Evolutionary conservation across 2,113 vertebrate species (phyloP), one percentile per base, ranked within the genome.

Genomic region (Eudyptes chrysolophus): DNA sequence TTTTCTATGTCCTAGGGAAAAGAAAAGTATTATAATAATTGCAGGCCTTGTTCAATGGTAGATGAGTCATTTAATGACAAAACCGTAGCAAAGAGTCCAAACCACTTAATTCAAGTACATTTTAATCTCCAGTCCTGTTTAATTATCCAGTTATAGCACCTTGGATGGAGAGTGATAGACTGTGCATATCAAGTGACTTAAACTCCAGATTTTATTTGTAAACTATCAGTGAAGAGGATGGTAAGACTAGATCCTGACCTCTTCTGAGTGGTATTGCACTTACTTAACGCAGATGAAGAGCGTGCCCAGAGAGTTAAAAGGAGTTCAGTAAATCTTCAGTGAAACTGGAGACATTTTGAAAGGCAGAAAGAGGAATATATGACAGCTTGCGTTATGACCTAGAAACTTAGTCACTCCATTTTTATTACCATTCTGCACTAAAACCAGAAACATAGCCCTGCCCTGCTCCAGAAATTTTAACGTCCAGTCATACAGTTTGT

Each of bases 321-420:
- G 17, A 84, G 44, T 54, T 88, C 22, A 77, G 32, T 76, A 80
- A 85, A 93, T 90, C 49, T 68, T 89, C 5, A 52, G 48, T 64
- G 52, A 84, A 91, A 82, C 46, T 84, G 74, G 46, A 64, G 55
- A 84, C 65, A 66, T 55, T 87, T 82, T 34, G 19, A 92, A 96
- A 92, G 40, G 51, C 65, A 96, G 51, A 89, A 87, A 52, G 57
- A 92, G 66, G 89, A 92, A 57, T 83, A 87, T n/a, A 14, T 13
- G 61, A 94, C 87, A 97, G 79, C 66, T 95, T 95, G 84, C 57
- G 51, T 93, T 92, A 74, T 66, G 71, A 94, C 95, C 94, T 87
- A 97, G 90, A 95, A 96, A 95, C 32, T 83, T 60, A 72, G 86
- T 46, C 78, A 77, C 58, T 88, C 57, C 49, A 22, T 70, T 96